Base-by-base conservation (phyloP, 2,113 vertebrate species). In the Perognathus longimembris region DNA sequence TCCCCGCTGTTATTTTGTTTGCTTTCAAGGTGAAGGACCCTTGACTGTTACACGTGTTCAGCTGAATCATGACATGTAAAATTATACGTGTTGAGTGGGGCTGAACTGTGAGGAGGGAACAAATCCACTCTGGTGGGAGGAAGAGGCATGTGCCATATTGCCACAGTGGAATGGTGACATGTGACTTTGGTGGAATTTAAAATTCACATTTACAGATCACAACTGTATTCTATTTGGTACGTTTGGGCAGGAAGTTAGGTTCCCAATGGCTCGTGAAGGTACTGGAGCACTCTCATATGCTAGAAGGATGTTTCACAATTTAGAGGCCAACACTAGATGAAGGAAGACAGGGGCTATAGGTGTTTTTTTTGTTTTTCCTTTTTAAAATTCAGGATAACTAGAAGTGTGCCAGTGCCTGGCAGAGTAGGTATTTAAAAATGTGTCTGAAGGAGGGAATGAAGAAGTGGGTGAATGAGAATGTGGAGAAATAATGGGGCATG, bases 21-120 rank as follows among this genome's bases (percentile, higher is more conserved):
- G 84, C 76, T 92, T 61, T 63, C 74, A 71, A 74, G 89, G 91
- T 87, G 59, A 93, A 66, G 21, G 74, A 40, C 64, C 76, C 64
- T 85, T 88, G 54, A 73, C 76, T 70, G 77, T 38, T 61, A 54
- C 26, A 66, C 26, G 67, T 95, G 50, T 11, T 59, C 50, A 54
- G 30, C 36, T 59, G 69, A 84, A 80, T 28, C 0, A 1, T 4
- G 30, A 61, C 34, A n/a, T 40, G 57, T 45, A 66, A 64, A 78
- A 54, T 18, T 9, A 67, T 0, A 26, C 63, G 50, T 74, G 40
- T 45, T 2, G 45, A 70, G 69, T 82, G 54, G 38, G 61, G 28
- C 32, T 45, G 59, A 40, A 69, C 50, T 76, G 20, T 10, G 12
- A 34, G 45, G 81, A 91, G 30, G 11, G 54, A n/a, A 77, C 0